Conservation (phyloP, 2,888 invertebrate species). For the Gryllus longicercus region DNA sequence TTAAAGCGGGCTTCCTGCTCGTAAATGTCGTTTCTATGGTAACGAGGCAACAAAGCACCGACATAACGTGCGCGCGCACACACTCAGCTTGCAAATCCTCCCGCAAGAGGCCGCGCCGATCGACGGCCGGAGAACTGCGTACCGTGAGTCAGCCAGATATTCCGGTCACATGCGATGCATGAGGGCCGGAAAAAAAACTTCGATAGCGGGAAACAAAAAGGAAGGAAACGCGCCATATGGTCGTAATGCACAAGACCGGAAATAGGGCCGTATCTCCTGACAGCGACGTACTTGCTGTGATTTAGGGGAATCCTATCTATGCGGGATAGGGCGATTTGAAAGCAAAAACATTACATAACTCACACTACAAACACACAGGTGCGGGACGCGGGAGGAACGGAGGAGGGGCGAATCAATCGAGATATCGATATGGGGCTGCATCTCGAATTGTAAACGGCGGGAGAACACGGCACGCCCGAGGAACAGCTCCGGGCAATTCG, state of each 20-base stretch:
- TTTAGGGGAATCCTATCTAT: slow-evolving; percentile 1
- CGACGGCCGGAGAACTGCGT: neutral
- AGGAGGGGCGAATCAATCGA: neutral
- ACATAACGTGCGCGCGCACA: neutral
- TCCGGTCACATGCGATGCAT: neutral
- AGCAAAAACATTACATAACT: neutral
- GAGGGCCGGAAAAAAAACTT: neutral
- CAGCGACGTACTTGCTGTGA: neutral
- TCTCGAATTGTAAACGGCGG: slow-evolving; percentile 6
- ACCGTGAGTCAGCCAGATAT: neutral
- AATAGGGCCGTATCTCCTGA: slow-evolving; percentile 17
- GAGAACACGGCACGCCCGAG: neutral
- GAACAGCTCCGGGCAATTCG: neutral
- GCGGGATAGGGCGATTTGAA: neutral
- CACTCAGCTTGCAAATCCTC: neutral
- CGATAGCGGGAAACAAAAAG: neutral
- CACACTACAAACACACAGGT: neutral
- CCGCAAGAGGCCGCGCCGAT: neutral
- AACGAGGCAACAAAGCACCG: slow-evolving; percentile 10
- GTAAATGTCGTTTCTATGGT: neutral
- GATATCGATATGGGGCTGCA: slow-evolving; percentile 5
- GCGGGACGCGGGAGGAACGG: neutral
- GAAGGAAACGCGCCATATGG: slow-evolving; percentile 17
- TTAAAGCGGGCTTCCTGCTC: neutral
- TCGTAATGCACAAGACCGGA: slow-evolving; percentile 17